Conservation (phyloP, 1,140 invertebrate genomes). For the Drosophila auraria region DNA sequence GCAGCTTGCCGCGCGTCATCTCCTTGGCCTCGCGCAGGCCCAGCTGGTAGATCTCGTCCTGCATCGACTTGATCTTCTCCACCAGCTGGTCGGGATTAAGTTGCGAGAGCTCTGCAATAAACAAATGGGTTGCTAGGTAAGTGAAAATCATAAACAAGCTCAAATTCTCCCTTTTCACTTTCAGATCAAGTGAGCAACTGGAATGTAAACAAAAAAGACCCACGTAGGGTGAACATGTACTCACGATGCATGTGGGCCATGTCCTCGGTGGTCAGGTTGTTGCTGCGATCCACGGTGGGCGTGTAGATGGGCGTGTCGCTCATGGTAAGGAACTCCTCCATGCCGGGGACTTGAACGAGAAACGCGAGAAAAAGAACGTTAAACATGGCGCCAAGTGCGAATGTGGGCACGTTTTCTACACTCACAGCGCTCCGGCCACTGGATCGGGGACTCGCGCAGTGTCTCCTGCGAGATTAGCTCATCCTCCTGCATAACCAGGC, state of each 20-base stretch:
- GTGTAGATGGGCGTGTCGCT: conserved; percentile 85
- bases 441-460: conserved; percentile 94
- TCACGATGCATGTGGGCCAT: conserved; percentile 90
- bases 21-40: conserved; percentile 97
- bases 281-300: conserved; percentile 87
- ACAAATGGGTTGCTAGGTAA: too few relatives aligned
- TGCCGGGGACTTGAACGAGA: conserved; percentile 88
- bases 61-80: conserved; percentile 95
- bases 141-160: too few relatives aligned
- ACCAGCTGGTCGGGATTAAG: conserved; percentile 92
- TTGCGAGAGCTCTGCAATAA: conserved; percentile 90
- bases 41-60: conserved; percentile 96
- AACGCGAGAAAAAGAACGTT: background rate
- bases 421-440: conserved; percentile 97
- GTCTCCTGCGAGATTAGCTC: conserved; percentile 93
- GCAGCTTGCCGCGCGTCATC: conserved; percentile 97
- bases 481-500: conserved; percentile 23
- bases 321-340: conserved; percentile 89
- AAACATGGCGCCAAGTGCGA: conserved; percentile 12
- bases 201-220: too few relatives aligned
- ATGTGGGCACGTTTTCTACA: conserved; percentile 35
- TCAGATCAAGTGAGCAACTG: too few relatives aligned
- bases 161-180: too few relatives aligned
- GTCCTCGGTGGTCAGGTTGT: conserved; percentile 88
- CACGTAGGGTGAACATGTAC: conserved; percentile 40